Evolutionary conservation across 2,888 invertebrate species (phyloP).

Genomic region (Macaria notata): DNA sequence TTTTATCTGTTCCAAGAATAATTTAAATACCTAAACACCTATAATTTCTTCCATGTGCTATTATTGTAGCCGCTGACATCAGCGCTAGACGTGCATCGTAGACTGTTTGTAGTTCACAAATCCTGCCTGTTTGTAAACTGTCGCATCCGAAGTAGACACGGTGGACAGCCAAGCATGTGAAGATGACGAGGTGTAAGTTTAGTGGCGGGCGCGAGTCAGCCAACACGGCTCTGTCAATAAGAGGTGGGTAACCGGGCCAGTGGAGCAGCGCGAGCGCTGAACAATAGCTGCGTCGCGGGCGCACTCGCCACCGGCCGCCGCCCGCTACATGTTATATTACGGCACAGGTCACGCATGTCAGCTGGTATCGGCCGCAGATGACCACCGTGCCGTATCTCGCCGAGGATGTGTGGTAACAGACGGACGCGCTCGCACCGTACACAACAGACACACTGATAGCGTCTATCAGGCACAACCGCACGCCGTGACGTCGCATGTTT

Average conservation of each 20-base stretch:
- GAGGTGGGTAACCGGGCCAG: conserved; percentile 74
- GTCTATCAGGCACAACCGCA: conserved; percentile 46
- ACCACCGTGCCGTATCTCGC: conserved; percentile 37
- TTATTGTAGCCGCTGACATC: conserved; percentile 23
- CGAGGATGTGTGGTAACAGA: conserved; percentile 21
- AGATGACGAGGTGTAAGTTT: conserved; percentile 17
- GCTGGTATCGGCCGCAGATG: conserved; percentile 24
- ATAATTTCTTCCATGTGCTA: conserved; percentile 17
- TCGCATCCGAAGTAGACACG: conserved; percentile 13
- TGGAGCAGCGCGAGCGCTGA: conserved; percentile 65
- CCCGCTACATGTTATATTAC: conserved; percentile 38
- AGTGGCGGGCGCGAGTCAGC: conserved; percentile 58
- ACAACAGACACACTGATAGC: conserved; percentile 45
- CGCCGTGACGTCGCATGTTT: conserved; percentile 54
- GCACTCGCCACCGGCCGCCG: conserved; percentile 34
- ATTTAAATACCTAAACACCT: conserved; percentile 17
- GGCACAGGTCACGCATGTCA: conserved; percentile 39
- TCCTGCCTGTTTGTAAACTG: conserved; percentile 17
- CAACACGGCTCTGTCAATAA: conserved; percentile 78
- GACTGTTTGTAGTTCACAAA: conserved; percentile 15
- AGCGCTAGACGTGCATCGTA: conserved; percentile 20
- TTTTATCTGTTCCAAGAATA: conserved; percentile 7
- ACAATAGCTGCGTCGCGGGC: conserved; percentile 54
- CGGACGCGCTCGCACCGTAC: conserved; percentile 43
- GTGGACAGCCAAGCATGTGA: conserved; percentile 10